Base-by-base conservation (phyloP, 35 echinoderm and acorn worm species). In the Hemicentrotus pulcherrimus region DNA sequence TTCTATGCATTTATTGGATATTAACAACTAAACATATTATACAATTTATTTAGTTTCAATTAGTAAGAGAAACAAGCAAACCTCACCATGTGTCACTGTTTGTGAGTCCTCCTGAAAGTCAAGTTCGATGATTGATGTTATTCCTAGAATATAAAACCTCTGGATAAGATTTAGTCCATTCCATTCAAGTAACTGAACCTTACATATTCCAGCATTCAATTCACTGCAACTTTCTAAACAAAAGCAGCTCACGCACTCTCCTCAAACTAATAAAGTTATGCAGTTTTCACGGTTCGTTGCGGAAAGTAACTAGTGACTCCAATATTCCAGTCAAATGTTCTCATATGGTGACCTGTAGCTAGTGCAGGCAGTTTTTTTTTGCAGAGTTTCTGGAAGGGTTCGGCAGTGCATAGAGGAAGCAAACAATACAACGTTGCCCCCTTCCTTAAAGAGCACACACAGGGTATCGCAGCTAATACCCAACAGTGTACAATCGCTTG, bases 381-480 rank as follows among this genome's bases (percentile, higher is more conserved):
- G 10, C 15, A 55, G 50, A 78, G 65, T n/a, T 78, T 90, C 15
- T 32, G 32, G 32, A 90, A 28, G 32, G 88, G 32, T 35, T 90
- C 32, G 46, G 88, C 88, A 45, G 31, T 90, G 9, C 88, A 90
- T 16, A 28, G 88, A 47, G 88, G 88, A 90, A 90, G 33, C 88
- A 90, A 90, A 90, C 88, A 90, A 90, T 90, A 90, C 88, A 90
- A 90, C 18, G 32, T 47, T 90, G 87, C 88, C 88, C 88, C 88
- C 32, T 90, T 41, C 88, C 32, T 32, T 30, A 10, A 1, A 32
- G 88, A 28, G 33, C 28, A 78, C 19, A 78, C 19, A 78, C 16
- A 78, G 28, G 22, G 65, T 78, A 78, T n/a, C 24, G 8, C 65
- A 28, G 65, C 65, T 28, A 78, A 78, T 78, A n/a, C 65, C 19